Percentiles rank a stretch among this genome's conserved stretches.
These are phyloP conservation scores for Aphelocoma californica DNA, from an alignment of 2,797 vertebrate genomes.

Conservation along the genomic window DNA sequence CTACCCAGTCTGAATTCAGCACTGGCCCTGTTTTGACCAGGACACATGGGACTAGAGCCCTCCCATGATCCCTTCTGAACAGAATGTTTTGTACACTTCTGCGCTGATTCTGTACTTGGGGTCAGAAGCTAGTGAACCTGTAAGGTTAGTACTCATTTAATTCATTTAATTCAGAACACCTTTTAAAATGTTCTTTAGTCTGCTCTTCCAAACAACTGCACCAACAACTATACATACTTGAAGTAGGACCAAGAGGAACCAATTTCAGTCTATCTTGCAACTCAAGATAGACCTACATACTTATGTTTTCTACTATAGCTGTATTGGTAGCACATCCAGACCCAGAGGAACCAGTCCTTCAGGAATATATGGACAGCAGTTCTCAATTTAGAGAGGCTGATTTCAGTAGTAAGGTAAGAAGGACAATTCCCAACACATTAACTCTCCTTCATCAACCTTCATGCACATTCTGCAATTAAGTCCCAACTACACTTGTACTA, in stretches of 20 bases:
- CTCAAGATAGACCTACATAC: neutral
- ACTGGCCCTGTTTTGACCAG: neutral
- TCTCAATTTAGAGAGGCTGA: neutral
- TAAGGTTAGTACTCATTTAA: neutral
- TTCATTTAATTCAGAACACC: neutral
- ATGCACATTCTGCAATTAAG: neutral
- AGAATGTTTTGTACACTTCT: neutral
- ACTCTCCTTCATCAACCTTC: neutral
- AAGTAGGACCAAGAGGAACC: neutral
- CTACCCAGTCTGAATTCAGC: neutral
- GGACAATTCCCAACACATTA: neutral
- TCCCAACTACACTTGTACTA: neutral
- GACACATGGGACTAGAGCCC: neutral
- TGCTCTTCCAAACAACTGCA: neutral
- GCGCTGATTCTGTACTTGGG: neutral
- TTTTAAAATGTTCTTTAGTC: neutral
- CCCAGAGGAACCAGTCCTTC: neutral
- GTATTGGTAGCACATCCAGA: neutral
- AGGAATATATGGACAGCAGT: neutral
- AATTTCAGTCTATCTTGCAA: neutral
- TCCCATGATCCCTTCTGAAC: neutral
- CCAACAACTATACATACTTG: neutral
- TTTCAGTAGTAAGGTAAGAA: neutral
- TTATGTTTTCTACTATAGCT: neutral
- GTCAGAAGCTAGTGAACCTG: neutral